Percentiles rank a stretch among this genome's conserved stretches.
phyloP scores from a whole-genome alignment of 2,888 invertebrate genomes.

The Nowickia ferox region DNA sequence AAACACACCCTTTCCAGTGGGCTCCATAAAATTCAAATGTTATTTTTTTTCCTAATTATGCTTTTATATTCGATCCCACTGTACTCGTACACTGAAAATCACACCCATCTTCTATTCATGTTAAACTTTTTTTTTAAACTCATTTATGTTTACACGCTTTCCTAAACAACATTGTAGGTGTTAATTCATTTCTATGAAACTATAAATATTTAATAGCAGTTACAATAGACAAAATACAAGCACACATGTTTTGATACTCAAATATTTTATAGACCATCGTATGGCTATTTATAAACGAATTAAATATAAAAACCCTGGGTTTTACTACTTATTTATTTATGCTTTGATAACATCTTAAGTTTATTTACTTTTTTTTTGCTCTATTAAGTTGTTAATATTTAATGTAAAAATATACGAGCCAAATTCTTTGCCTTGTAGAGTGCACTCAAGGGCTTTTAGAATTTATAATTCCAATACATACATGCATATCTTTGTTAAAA shows the following conservation, averaged over 20 bases:
- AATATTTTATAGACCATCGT: conserved; percentile 19
- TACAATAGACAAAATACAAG: not conserved
- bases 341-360: not conserved
- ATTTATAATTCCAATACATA: conserved; percentile 25
- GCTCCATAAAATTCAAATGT: too few relatives aligned
- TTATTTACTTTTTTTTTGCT: not conserved
- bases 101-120: too few relatives aligned
- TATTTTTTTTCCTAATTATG: too few relatives aligned
- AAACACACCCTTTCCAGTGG: too few relatives aligned
- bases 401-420: not conserved
- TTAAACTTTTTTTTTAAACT: too few relatives aligned
- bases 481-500: not conserved
- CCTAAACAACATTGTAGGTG: too few relatives aligned
- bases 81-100: too few relatives aligned
- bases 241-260: not conserved
- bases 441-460: conserved; percentile 47
- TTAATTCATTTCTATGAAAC: not conserved
- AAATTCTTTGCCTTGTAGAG: conserved; percentile 25
- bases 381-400: conserved; percentile 17
- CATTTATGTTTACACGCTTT: too few relatives aligned
- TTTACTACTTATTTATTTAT: not conserved
- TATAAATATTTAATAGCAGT: not conserved
- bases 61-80: too few relatives aligned
- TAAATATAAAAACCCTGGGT: not conserved
- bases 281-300: conserved; percentile 22